A percentile compares a stretch with the other conserved stretches of the same genome.
These are phyloP conservation scores for Scaeva pyrastri DNA, from an alignment of 2,888 invertebrate genomes.

Conservation along the genomic window DNA sequence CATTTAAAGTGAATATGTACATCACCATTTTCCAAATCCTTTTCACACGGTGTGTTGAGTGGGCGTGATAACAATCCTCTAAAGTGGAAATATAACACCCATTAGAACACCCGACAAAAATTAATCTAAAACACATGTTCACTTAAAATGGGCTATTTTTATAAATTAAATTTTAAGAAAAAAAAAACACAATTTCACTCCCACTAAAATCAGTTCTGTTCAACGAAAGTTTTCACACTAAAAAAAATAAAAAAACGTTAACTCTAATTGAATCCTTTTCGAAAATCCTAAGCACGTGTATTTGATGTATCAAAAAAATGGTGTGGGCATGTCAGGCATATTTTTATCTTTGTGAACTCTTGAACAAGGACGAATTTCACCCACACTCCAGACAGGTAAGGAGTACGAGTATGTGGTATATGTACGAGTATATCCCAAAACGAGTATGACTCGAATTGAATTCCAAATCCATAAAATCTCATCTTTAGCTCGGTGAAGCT, in stretches of 20 bases:
- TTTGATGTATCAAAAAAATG: background rate
- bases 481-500: slow-evolving; percentile 11
- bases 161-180: background rate
- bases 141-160: background rate
- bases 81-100: too few relatives aligned
- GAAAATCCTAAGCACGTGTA: slow-evolving; percentile 22
- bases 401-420: too few relatives aligned
- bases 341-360: slow-evolving; percentile 1
- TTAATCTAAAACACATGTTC: background rate
- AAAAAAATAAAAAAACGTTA: slow-evolving; percentile 4
- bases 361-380: background rate
- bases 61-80: background rate
- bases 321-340: background rate
- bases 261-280: slow-evolving; percentile 26
- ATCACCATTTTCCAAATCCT: too few relatives aligned
- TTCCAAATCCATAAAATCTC: slow-evolving; percentile 37
- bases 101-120: background rate
- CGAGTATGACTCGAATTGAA: slow-evolving; percentile 3
- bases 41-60: background rate
- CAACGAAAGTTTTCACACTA: slow-evolving; percentile 2
- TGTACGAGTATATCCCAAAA: too few relatives aligned
- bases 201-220: background rate
- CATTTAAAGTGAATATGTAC: too few relatives aligned
- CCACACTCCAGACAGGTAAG: background rate
- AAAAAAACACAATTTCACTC: background rate